Evolutionary conservation across 1,140 invertebrate genomes (phyloP), one percentile per base, ranked within the genome.

Genomic region (Philotrypesis tridentata): DNA sequence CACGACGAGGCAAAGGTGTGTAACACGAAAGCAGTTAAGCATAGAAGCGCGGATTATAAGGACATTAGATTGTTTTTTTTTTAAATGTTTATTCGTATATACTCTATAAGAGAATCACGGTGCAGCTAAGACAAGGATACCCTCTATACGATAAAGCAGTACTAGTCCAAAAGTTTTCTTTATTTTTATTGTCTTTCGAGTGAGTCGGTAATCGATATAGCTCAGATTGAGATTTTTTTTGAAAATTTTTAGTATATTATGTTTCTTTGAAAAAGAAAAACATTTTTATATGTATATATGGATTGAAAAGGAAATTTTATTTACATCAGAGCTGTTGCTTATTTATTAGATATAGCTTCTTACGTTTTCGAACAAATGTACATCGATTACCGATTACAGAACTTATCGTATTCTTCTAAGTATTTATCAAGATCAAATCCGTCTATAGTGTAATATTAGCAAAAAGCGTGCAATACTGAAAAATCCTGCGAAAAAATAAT

Each of bases 141-240:
- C 72, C 29, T 70, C 40, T 83, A 73, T 79, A 79, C 67, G 33
- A 27, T n/a, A 78, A 83, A 27, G 61, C n/a, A 65, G 40, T 84
- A 87, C 87, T 88, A 89, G 87, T 88, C 87, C 76, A 43, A 33
- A 63, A 61, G 61, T 21, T 25, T 65, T 27, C 40, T 76, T 63
- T 79, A 63, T 25, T 71, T 61, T 60, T 79, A 12, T 65, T 27
- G 61, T 63, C 65, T 60, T 37, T 60, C 37, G 55, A 48, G 27
- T 0, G 23, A 37, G 65, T 80, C 68, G 68, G 60, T 73, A 73
- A 73, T 65, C 70, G 70, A 73, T 80, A 21, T 5, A 60, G 40
- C 23, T 12, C 29, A 68, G 63, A 27, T 77, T 43, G 23, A 77
- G 37, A 77, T 67, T 43, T 67, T 43, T 33, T 37, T 37, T 37